A percentile compares a stretch with the other conserved stretches of the same genome.
phyloP scores from a whole-genome alignment of 2,113 vertebrate genomes.

The Ciconia boyciana region DNA sequence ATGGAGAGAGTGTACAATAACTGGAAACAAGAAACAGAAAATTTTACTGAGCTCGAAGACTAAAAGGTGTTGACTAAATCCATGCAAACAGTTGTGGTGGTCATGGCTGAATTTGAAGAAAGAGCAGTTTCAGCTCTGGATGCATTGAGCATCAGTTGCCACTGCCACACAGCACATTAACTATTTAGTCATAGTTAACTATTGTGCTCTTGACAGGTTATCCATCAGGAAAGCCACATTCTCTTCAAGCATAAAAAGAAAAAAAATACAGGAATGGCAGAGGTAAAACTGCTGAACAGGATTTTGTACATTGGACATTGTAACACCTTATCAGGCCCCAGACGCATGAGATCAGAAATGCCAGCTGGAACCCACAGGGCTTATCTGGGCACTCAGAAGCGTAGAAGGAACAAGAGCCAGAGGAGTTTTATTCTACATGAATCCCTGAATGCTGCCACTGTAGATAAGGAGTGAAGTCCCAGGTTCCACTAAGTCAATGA shows the following conservation, averaged over 20 bases:
- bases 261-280: neutral
- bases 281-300: neutral
- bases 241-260: neutral
- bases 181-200: neutral
- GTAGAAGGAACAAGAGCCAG: neutral
- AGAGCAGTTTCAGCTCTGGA: neutral
- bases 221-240: conserved; percentile 10
- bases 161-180: neutral
- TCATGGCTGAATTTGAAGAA: neutral
- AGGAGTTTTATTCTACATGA: conserved; percentile 55
- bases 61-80: neutral
- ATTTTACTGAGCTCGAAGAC: neutral
- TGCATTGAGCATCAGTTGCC: neutral
- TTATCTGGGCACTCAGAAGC: conserved; percentile 50
- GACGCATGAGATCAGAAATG: conserved; percentile 40
- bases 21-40: neutral
- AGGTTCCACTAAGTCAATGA: conserved; percentile 44
- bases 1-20: neutral
- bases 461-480: conserved; percentile 41
- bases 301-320: conserved; percentile 18
- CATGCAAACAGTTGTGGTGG: neutral
- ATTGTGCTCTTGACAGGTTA: neutral
- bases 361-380: conserved; percentile 46
- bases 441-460: conserved; percentile 20
- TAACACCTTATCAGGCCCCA: conserved; percentile 54